A percentile compares a stretch with the other conserved stretches of the same genome.
phyloP scores from a whole-genome alignment of 2,888 invertebrate genomes.

The Panzeria rudis region DNA sequence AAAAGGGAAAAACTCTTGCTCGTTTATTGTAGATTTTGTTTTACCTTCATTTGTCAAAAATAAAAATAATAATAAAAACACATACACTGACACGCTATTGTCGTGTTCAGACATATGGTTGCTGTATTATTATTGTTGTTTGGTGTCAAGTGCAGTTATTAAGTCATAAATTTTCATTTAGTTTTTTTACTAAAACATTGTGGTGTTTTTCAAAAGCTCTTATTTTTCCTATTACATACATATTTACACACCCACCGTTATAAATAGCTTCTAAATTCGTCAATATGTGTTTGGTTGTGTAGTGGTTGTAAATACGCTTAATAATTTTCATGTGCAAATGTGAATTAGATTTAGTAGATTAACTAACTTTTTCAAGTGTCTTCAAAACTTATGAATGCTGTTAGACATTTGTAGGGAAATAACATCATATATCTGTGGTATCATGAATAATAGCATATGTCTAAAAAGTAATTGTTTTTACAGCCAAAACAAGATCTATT shows the following conservation, averaged over 20 bases:
- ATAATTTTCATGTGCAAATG: not conserved
- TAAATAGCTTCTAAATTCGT: not conserved
- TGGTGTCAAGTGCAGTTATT: slow-evolving; percentile 69
- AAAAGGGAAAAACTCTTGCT: slow-evolving; percentile 4
- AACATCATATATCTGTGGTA: not conserved
- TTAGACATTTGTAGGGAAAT: not conserved
- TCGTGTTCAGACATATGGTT: not conserved
- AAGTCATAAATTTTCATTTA: slow-evolving; percentile 63
- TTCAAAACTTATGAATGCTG: not conserved
- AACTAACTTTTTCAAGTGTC: not conserved
- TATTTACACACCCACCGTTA: slow-evolving; percentile 48
- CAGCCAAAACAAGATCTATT: too few relatives aligned
- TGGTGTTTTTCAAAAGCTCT: not conserved
- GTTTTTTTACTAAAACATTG: slow-evolving; percentile 1
- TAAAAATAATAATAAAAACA: not conserved
- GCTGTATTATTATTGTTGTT: slow-evolving; percentile 32
- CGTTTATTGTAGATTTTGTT: not conserved
- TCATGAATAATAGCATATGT: too few relatives aligned
- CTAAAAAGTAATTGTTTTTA: too few relatives aligned
- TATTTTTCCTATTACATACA: slow-evolving; percentile 12
- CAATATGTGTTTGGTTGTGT: slow-evolving; percentile 10
- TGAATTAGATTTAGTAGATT: not conserved
- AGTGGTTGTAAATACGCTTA: not conserved
- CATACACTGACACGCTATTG: not conserved
- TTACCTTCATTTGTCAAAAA: slow-evolving; percentile 7